Evolutionary conservation across 2,113 vertebrate species (phyloP).

Genomic region (Etheostoma cragini): DNA sequence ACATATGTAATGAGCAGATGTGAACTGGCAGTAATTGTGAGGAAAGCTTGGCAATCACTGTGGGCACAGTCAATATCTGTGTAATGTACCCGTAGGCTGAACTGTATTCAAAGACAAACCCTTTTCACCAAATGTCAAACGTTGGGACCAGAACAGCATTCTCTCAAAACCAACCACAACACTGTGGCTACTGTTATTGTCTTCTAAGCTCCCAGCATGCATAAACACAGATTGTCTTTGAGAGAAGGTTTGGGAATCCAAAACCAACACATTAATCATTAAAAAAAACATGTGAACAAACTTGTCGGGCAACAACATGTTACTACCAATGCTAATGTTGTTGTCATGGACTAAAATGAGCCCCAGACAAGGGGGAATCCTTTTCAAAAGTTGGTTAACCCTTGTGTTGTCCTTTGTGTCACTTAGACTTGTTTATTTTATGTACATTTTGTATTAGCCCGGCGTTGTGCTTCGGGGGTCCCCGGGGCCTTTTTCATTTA

Average conservation of each 20-base stretch:
- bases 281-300: constrained; percentile 57
- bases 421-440: too few species aligned
- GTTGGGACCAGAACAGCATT: neutral
- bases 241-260: constrained; percentile 58
- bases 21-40: neutral
- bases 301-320: constrained; percentile 40
- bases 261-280: constrained; percentile 61
- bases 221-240: constrained; percentile 59
- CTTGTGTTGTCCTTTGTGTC: too few species aligned
- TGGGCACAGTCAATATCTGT: neutral
- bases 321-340: constrained; percentile 34
- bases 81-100: neutral
- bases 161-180: constrained; percentile 6
- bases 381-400: neutral
- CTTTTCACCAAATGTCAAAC: neutral
- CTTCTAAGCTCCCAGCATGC: constrained; percentile 44
- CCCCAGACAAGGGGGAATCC: constrained; percentile 2
- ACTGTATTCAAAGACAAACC: neutral
- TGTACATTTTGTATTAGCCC: too few species aligned
- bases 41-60: neutral
- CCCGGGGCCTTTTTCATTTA: too few species aligned
- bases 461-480: too few species aligned
- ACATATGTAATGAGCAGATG: neutral
- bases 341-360: constrained; percentile 38
- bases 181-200: constrained; percentile 31